Conservation (phyloP, 2,888 invertebrate species). For the Bursaphelenchus okinawaensis region DNA sequence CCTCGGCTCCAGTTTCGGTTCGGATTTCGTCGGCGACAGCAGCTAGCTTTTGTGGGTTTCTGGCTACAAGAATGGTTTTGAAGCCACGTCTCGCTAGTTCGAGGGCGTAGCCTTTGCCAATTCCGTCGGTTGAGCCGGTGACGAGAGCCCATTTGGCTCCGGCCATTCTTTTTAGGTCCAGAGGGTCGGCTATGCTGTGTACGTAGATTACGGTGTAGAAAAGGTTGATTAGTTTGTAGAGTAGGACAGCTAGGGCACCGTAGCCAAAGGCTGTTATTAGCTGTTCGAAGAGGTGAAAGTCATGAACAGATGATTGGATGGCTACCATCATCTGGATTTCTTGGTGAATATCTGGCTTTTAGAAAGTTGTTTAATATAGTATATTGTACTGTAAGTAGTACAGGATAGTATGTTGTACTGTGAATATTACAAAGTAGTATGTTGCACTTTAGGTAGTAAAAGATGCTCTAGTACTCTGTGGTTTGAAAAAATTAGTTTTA, state of each 20-base stretch:
- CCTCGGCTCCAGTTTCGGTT: constrained; percentile 37
- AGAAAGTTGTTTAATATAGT: no score
- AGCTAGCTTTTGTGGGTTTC: constrained; percentile 51
- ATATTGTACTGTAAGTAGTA: no score
- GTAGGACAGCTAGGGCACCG: constrained; percentile 35
- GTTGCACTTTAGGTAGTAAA: no score
- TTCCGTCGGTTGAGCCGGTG: constrained; percentile 57
- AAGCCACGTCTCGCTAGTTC: constrained; percentile 49
- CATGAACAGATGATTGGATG: no score
- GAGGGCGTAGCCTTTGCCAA: constrained; percentile 55
- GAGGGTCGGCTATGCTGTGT: constrained; percentile 36
- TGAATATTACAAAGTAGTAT: no score
- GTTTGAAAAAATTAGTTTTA: no score
- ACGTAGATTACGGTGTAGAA: constrained; percentile 32
- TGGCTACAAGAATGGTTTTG: constrained; percentile 52
- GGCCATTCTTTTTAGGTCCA: constrained; percentile 44
- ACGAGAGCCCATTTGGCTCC: constrained; percentile 55
- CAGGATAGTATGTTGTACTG: no score
- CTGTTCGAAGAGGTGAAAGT: constrained; percentile 40
- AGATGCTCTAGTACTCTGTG: no score
- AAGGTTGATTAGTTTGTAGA: constrained; percentile 31
- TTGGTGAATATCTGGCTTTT: no score
- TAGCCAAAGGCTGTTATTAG: constrained; percentile 35
- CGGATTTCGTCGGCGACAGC: constrained; percentile 47
- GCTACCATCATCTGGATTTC: no score